phyloP scores from a whole-genome alignment of 2,888 invertebrate genomes.

The Machimus atricapillus region DNA sequence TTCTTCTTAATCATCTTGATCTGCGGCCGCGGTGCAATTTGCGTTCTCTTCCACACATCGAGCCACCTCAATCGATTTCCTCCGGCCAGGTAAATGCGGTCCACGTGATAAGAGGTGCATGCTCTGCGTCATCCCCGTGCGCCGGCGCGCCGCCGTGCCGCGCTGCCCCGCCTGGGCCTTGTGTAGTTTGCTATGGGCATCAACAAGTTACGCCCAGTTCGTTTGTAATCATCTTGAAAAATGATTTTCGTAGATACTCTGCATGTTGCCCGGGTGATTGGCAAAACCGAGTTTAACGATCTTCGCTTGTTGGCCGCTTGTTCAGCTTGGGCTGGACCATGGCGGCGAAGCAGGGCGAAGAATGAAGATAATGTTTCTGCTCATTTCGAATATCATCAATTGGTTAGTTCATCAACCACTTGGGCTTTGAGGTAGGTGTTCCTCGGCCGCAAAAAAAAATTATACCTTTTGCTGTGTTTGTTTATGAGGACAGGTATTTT shows the following conservation, averaged over 20 bases:
- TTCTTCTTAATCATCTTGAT: constrained; percentile 46
- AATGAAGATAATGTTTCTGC: constrained; percentile 23
- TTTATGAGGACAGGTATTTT: constrained; percentile 8
- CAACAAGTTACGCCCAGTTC: constrained; percentile 49
- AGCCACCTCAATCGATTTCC: constrained; percentile 35
- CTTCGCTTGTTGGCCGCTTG: constrained; percentile 21
- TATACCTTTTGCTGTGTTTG: constrained; percentile 29
- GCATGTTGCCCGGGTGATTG: constrained; percentile 18
- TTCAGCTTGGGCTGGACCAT: neutral
- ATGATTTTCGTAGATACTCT: constrained; percentile 46
- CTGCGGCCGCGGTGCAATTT: constrained; percentile 32
- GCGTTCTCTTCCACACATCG: constrained; percentile 36
- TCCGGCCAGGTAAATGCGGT: constrained; percentile 1
- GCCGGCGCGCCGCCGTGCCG: neutral
- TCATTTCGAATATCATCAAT: constrained; percentile 28
- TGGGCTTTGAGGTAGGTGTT: neutral
- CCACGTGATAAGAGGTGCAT: constrained; percentile 32
- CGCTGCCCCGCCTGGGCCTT: neutral
- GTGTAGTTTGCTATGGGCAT: constrained; percentile 43
- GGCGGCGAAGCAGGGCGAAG: neutral
- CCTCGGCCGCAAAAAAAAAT: neutral
- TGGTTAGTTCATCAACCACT: constrained; percentile 21
- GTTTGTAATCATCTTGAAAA: constrained; percentile 43
- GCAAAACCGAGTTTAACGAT: constrained; percentile 42
- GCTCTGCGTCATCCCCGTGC: constrained; percentile 1